Conservation (phyloP, 2,888 invertebrate species). For the Hydrotaea cyrtoneurina region DNA sequence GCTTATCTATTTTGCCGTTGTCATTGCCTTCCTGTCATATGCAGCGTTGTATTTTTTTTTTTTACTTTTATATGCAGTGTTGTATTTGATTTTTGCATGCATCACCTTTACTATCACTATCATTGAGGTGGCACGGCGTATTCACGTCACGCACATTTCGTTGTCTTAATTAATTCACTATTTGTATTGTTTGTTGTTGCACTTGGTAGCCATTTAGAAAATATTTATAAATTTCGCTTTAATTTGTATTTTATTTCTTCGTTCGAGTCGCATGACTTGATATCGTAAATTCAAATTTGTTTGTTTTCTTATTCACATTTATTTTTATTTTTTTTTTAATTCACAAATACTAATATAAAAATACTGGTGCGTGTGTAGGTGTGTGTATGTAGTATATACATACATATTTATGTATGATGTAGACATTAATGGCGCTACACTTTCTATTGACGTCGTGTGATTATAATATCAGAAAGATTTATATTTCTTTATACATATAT, state of each 20-base stretch:
- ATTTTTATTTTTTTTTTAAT: slow-evolving; percentile 2
- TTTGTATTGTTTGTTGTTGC: not conserved
- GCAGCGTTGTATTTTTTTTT: slow-evolving; percentile 27
- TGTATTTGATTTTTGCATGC: slow-evolving; percentile 23
- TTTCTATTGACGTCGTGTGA: slow-evolving; percentile 44
- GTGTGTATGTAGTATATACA: not conserved
- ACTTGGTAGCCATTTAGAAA: not conserved
- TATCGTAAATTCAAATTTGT: slow-evolving; percentile 33
- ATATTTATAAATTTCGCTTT: slow-evolving; percentile 9
- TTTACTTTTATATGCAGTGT: slow-evolving; percentile 33
- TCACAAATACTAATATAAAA: too few species aligned
- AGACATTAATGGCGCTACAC: not conserved
- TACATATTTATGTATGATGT: not conserved
- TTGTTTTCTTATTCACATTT: not conserved
- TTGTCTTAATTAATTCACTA: not conserved
- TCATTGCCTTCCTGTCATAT: slow-evolving; percentile 29
- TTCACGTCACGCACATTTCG: slow-evolving; percentile 13
- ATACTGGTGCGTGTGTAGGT: too few species aligned
- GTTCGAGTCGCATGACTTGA: slow-evolving; percentile 49
- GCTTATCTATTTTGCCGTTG: slow-evolving; percentile 23
- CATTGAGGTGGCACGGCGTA: too few species aligned
- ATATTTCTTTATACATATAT: too few species aligned
- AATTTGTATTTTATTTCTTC: not conserved
- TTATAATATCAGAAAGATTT: slow-evolving; percentile 35
- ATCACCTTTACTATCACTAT: slow-evolving; percentile 5